phyloP scores from a whole-genome alignment of 2,888 invertebrate genomes.

The Hymenopus coronatus region DNA sequence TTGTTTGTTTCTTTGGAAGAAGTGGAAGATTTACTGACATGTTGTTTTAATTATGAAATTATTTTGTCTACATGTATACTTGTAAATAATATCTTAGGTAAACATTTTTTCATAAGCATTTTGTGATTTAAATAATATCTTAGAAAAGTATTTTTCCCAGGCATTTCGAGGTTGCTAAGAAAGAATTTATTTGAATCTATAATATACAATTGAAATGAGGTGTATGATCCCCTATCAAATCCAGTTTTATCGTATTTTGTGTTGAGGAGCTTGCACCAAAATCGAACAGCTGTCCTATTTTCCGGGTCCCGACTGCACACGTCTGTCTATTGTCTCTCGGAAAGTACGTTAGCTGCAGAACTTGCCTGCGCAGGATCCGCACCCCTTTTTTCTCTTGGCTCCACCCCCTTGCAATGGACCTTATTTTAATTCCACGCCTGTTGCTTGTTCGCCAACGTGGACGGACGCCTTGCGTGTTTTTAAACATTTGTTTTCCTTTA shows the following conservation, averaged over 20 bases:
- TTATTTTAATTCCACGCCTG: neutral
- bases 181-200: no score
- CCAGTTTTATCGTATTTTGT: neutral
- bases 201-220: no score
- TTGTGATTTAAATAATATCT: no score
- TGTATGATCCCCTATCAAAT: neutral
- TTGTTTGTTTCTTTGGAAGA: no score
- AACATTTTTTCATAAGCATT: no score
- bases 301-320: neutral
- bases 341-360: neutral
- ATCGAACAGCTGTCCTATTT: neutral
- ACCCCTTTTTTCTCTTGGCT: neutral
- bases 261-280: neutral
- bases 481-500: neutral
- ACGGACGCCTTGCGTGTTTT: neutral
- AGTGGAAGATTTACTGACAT: no score
- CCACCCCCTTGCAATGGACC: neutral
- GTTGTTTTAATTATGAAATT: no score
- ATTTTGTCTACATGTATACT: no score
- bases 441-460: neutral
- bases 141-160: no score
- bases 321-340: neutral
- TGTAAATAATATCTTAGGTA: no score
- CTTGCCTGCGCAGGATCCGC: neutral
- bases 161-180: no score